Conservation (phyloP, 2,113 vertebrate species). For the Scolopax mira region DNA sequence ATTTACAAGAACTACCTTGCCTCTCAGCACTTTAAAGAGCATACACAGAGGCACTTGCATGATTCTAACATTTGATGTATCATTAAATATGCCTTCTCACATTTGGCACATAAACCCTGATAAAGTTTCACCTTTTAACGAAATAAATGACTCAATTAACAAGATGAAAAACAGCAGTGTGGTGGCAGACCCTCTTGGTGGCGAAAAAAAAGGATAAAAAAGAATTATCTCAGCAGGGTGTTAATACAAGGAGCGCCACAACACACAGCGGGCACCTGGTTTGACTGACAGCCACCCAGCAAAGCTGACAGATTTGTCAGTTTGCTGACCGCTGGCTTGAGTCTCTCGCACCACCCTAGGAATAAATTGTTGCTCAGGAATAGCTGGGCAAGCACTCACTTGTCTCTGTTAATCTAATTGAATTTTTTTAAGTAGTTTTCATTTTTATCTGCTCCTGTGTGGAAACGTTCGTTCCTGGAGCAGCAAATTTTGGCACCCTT, state of each 20-base stretch:
- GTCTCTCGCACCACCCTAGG: slow-evolving; percentile 68
- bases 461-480: background rate
- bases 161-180: slow-evolving; percentile 81
- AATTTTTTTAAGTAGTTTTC: slow-evolving; percentile 60
- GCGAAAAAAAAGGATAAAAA: slow-evolving; percentile 77
- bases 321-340: slow-evolving; percentile 74
- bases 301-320: slow-evolving; percentile 78
- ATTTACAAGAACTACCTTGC: background rate
- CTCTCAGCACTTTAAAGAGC: slow-evolving; percentile 42
- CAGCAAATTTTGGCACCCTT: slow-evolving; percentile 8
- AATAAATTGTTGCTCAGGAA: slow-evolving; percentile 72
- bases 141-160: slow-evolving; percentile 92
- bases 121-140: slow-evolving; percentile 84
- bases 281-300: slow-evolving; percentile 81
- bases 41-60: slow-evolving; percentile 53
- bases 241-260: slow-evolving; percentile 80
- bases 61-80: slow-evolving; percentile 71
- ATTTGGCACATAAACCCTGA: slow-evolving; percentile 75
- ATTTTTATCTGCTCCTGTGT: slow-evolving; percentile 41
- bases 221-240: slow-evolving; percentile 84
- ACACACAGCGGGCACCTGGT: slow-evolving; percentile 72
- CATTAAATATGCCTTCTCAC: slow-evolving; percentile 78
- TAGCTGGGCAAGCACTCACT: slow-evolving; percentile 62
- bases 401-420: slow-evolving; percentile 71
- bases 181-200: slow-evolving; percentile 80